These are phyloP conservation scores for Drosophila oshimai DNA, from an alignment of 1,140 invertebrate genomes.

Conservation along the genomic window DNA sequence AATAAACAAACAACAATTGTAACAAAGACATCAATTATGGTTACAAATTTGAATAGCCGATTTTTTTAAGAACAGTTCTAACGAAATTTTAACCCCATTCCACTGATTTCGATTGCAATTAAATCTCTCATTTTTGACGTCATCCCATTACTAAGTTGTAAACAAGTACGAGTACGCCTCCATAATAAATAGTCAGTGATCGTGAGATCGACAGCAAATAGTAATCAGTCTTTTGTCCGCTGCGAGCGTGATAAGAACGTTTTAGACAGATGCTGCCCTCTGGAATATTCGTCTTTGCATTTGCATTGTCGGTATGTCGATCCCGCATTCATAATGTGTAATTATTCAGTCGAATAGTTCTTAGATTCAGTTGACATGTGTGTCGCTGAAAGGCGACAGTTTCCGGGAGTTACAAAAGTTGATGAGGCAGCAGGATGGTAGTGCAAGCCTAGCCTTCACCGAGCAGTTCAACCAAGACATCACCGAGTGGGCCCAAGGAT, in stretches of 20 bases:
- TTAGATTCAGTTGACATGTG: conserved; percentile 8
- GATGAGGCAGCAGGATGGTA: conserved; percentile 24
- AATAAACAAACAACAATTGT: too few species aligned
- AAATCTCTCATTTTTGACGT: conserved; percentile 2
- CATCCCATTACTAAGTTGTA: neutral
- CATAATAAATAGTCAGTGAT: conserved; percentile 10
- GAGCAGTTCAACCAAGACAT: conserved; percentile 33
- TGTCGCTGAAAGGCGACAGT: conserved; percentile 11
- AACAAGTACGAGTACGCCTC: conserved; percentile 7
- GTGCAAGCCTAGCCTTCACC: neutral
- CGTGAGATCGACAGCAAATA: conserved; percentile 8
- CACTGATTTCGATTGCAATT: too few species aligned
- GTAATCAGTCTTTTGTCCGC: conserved; percentile 42
- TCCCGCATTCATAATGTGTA: neutral
- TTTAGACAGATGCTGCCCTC: conserved; percentile 8
- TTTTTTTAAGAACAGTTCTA: too few species aligned
- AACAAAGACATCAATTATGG: too few species aligned
- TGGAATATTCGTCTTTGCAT: conserved; percentile 3
- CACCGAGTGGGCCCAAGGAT: conserved; percentile 5
- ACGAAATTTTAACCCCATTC: too few species aligned
- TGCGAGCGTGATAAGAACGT: conserved; percentile 53
- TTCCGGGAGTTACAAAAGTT: conserved; percentile 36
- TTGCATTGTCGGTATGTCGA: conserved; percentile 30
- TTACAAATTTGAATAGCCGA: too few species aligned
- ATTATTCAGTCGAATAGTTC: neutral